These are phyloP conservation scores for Sphinx pinastri DNA, from an alignment of 2,888 invertebrate species.

Conservation along the genomic window DNA sequence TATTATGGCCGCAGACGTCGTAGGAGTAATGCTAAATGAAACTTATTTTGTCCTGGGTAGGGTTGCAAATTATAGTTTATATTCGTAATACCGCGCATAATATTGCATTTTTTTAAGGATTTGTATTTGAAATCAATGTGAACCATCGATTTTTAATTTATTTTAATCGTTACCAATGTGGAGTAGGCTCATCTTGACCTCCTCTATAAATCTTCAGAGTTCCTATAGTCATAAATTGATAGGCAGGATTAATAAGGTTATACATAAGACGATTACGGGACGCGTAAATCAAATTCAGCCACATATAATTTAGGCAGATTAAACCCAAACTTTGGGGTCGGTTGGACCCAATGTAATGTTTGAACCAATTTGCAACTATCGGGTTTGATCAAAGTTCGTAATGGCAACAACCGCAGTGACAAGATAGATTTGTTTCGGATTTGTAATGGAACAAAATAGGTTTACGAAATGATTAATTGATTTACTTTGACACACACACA, in stretches of 20 bases:
- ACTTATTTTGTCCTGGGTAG: too few species aligned
- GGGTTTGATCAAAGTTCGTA: conserved; percentile 6
- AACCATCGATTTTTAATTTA: too few species aligned
- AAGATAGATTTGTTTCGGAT: background rate
- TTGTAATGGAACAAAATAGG: background rate
- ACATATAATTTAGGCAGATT: conserved; percentile 3
- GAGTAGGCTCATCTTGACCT: background rate
- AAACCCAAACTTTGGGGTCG: background rate
- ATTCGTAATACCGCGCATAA: too few species aligned
- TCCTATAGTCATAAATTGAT: background rate
- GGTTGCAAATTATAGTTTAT: too few species aligned
- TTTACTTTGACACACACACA: too few species aligned
- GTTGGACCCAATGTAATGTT: conserved; percentile 10
- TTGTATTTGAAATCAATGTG: too few species aligned
- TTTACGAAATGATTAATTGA: too few species aligned
- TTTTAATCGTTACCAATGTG: too few species aligned
- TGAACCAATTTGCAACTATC: conserved; percentile 3
- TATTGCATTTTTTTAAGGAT: too few species aligned
- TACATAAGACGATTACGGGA: background rate
- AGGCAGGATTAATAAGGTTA: background rate
- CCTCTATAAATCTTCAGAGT: background rate
- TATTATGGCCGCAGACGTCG: too few species aligned
- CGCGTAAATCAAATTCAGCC: conserved; percentile 12
- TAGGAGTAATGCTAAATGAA: too few species aligned
- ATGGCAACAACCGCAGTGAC: background rate